Evolutionary conservation across 1,140 invertebrate genomes (phyloP), one percentile per base, ranked within the genome.

Genomic region (Solenopsis invicta): DNA sequence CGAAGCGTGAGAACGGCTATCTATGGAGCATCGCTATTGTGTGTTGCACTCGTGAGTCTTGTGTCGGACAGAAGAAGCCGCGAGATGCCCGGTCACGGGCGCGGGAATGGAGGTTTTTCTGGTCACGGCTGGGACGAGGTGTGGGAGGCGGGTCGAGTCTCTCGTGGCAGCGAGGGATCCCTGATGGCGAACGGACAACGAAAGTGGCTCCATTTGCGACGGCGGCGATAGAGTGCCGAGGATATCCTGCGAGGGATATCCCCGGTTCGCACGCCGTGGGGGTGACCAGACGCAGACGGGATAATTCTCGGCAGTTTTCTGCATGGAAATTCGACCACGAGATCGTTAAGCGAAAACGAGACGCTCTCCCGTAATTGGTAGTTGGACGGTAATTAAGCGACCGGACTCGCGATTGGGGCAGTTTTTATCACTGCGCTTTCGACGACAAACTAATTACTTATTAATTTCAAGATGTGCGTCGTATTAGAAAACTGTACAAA

Each of bases 11-110:
- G 89, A 93, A 92, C 91, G 87, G 92, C 94, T 93, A 94, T 94
- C 93, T 94, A 94, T 92, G 92, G 92, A 94, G 92, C 91, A 90
- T 94, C 93, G 93, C 94, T 94, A 92, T 94, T 93, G 91, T 93
- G 89, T 93, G 89, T 93, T 93, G 93, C 93, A 88, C 87, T 81
- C 86, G 90, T 69, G 85, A 78, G 77, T 92, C 87, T 93, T 91
- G 93, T 94, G 93, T 94, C 89, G 91, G 88, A 90, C 90, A 81
- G 86, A 91, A 91, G 90, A 91, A 91, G 89, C 89, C 87, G 84
- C 78, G 84, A 82, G 81, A 74, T 50, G 85, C 72, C 78, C 75
- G 34, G 29, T 78, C 50, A 90, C 10, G 72, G 88, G 76, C 76
- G 85, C 80, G 62, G 84, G 75, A 89, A 6, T 75, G 41, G 54